phyloP scores from a whole-genome alignment of 1,140 invertebrate species.

The Laupala kohalensis region DNA sequence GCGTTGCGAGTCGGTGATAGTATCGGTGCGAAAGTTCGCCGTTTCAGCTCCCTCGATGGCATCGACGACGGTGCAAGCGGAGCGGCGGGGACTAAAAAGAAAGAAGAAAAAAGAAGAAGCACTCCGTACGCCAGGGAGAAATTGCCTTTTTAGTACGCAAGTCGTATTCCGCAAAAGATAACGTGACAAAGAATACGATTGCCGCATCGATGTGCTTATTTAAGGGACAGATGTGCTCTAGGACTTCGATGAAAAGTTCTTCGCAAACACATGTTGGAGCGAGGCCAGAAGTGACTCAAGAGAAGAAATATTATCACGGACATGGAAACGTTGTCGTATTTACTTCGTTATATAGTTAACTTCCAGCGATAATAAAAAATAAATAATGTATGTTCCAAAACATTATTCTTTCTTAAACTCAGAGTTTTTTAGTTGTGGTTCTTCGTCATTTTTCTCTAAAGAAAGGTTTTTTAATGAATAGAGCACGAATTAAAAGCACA shows the following conservation, averaged over 20 bases:
- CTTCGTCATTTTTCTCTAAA: too few relatives aligned
- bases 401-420: too few relatives aligned
- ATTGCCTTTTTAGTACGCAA: neutral
- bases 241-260: neutral
- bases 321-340: too few relatives aligned
- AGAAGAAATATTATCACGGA: too few relatives aligned
- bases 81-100: neutral
- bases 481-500: too few relatives aligned
- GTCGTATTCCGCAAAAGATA: neutral
- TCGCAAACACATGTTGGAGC: too few relatives aligned
- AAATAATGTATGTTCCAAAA: too few relatives aligned
- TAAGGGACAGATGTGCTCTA: neutral
- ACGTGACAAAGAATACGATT: neutral
- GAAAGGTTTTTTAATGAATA: too few relatives aligned
- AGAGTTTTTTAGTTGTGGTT: too few relatives aligned
- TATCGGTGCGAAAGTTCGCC: neutral
- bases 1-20: neutral
- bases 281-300: neutral
- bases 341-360: too few relatives aligned
- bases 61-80: too few relatives aligned
- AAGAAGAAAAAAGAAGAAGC: neutral
- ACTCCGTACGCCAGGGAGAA: neutral
- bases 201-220: neutral
- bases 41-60: neutral
- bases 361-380: too few relatives aligned